A percentile compares a stretch with the other conserved stretches of the same genome.
phyloP scores from a whole-genome alignment of 2,888 invertebrate genomes.

The Cephus sareptanus region DNA sequence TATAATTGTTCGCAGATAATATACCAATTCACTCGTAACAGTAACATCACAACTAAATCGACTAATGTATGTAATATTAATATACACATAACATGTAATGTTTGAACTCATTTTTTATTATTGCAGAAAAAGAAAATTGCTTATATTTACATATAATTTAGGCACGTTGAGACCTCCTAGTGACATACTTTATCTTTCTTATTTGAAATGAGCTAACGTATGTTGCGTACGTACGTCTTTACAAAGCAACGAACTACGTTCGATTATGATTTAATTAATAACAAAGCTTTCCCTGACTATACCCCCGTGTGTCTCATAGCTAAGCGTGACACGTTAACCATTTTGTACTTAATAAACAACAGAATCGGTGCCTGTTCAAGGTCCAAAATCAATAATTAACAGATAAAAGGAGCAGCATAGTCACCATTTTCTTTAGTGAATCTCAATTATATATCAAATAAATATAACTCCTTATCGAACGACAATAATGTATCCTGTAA shows the following conservation, averaged over 20 bases:
- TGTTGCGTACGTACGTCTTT: not conserved
- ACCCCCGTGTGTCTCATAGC: not conserved
- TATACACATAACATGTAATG: not conserved
- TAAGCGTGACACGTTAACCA: not conserved
- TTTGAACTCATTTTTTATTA: not conserved
- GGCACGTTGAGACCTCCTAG: slow-evolving; percentile 3
- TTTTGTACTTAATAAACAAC: not conserved
- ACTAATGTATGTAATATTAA: not conserved
- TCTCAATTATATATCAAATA: not conserved
- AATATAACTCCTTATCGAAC: not conserved
- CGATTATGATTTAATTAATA: not conserved
- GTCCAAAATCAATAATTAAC: not conserved
- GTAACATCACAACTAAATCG: not conserved
- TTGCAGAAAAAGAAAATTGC: not conserved
- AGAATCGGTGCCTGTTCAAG: not conserved
- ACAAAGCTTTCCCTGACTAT: not conserved
- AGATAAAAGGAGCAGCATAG: not conserved
- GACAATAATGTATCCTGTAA: too few relatives aligned
- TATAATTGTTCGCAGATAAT: not conserved
- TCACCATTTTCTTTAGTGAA: not conserved
- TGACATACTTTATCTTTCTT: not conserved
- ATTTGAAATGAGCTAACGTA: not conserved
- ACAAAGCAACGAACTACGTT: not conserved
- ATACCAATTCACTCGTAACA: not conserved
- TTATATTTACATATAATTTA: slow-evolving; percentile 1